Conservation (phyloP, 2,888 invertebrate species). For the Podotricha telesiphe region DNA sequence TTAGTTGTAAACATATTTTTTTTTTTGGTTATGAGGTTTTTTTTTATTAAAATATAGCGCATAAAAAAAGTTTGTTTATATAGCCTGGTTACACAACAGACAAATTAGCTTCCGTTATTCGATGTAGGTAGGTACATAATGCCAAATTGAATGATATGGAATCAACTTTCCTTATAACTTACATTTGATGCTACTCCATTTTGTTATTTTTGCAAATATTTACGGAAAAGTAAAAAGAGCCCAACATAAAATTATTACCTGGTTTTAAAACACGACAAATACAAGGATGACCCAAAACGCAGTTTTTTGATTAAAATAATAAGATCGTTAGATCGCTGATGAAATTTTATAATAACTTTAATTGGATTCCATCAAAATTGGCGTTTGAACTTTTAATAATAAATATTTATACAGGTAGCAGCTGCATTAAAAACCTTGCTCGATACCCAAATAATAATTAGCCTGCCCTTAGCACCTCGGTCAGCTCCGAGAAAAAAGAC, state of each 20-base stretch:
- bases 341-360: slow-evolving; percentile 59
- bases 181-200: too few relatives aligned
- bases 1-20: too few relatives aligned
- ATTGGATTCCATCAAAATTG: slow-evolving; percentile 77
- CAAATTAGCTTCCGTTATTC: too few relatives aligned
- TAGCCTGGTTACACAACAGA: too few relatives aligned
- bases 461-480: slow-evolving; percentile 83
- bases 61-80: too few relatives aligned
- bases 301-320: slow-evolving; percentile 33
- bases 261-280: slow-evolving; percentile 29
- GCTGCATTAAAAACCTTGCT: slow-evolving; percentile 80
- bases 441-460: slow-evolving; percentile 83
- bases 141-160: too few relatives aligned
- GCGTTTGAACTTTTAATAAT: slow-evolving; percentile 79
- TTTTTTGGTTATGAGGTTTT: too few relatives aligned
- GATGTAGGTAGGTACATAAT: too few relatives aligned
- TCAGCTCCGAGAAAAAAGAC: slow-evolving; percentile 76
- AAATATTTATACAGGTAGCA: slow-evolving; percentile 84
- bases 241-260: slow-evolving; percentile 13
- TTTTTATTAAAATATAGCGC: too few relatives aligned
- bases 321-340: slow-evolving; percentile 50
- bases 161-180: too few relatives aligned
- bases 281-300: slow-evolving; percentile 31
- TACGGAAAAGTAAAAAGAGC: background rate
- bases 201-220: background rate